Evolutionary conservation across 2,888 invertebrate species (phyloP), one percentile per base, ranked within the genome.

Genomic region (Pharmacophagus antenor): DNA sequence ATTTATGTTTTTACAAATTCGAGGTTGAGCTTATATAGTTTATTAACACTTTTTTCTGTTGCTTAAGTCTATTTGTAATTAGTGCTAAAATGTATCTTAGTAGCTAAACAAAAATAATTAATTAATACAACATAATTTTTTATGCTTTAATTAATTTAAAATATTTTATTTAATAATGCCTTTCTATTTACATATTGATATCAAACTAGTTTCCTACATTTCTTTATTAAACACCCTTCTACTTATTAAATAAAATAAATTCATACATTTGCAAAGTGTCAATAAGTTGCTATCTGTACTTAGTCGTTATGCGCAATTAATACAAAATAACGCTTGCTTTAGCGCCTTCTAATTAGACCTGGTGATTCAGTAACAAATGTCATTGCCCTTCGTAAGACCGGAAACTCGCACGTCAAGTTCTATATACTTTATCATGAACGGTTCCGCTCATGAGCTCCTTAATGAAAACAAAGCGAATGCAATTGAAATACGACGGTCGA

Each of bases 321-420:
- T 10, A 18, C 50, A 21, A 25, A 25, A 20, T 58, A 63, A 56
- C 65, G 65, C 64, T 64, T 63, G 70, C 65, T 68, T 66, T 63
- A 66, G 69, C 70, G 69, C 71, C 68, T 71, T 77, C 71, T 79
- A 80, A 84, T 81, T 79, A 82, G 27, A 72, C 67, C 69, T 66
- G 69, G 75, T 81, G 82, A 82, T 77, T 80, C 80, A 80, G 63
- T 62, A 65, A 59, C 56, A 63, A 76, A 79, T 82, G 84, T 87
- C 84, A 85, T 70, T 84, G 85, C 86, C 85, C 85, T 86, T 85
- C 82, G 74, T 71, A 70, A 69, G 73, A 72, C 76, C 82, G 84
- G 82, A 83, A 81, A 76, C 74, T 70, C 69, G 63, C 62, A 67
- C 69, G 67, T 68, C 65, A 67, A 70, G 73, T 71, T 74, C 63